These are phyloP conservation scores for Sitodiplosis mosellana DNA, from an alignment of 1,140 invertebrate genomes.

Conservation along the genomic window DNA sequence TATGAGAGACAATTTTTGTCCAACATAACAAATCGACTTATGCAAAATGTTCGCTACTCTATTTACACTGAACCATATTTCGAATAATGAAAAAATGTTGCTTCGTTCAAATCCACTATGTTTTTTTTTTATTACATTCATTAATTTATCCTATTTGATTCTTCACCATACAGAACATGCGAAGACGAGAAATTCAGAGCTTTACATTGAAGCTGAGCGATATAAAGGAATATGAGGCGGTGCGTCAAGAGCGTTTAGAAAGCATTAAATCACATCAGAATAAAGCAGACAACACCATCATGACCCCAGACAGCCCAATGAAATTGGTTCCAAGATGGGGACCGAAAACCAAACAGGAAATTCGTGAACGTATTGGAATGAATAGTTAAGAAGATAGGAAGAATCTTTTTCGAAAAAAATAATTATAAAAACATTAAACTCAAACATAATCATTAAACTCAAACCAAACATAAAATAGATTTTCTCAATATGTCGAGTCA, in stretches of 20 bases:
- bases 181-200: conserved; percentile 9
- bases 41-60: no score
- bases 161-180: conserved; percentile 2
- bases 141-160: neutral
- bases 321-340: conserved; percentile 1
- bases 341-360: conserved; percentile 9
- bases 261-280: neutral
- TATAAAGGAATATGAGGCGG: conserved; percentile 9
- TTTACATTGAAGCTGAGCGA: conserved; percentile 9
- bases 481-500: no score
- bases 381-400: neutral
- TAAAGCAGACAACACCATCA: no score
- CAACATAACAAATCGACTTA: no score
- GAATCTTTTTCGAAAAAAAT: no score
- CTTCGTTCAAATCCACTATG: no score
- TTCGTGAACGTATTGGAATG: conserved; percentile 5
- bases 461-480: no score
- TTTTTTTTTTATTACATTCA: neutral
- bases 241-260: conserved; percentile 1
- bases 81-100: no score
- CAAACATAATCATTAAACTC: no score
- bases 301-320: neutral
- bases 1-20: no score
- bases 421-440: no score
- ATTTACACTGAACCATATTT: no score